These are phyloP conservation scores for Pardalotus punctatus DNA, from an alignment of 2,113 vertebrate genomes.

Conservation along the genomic window DNA sequence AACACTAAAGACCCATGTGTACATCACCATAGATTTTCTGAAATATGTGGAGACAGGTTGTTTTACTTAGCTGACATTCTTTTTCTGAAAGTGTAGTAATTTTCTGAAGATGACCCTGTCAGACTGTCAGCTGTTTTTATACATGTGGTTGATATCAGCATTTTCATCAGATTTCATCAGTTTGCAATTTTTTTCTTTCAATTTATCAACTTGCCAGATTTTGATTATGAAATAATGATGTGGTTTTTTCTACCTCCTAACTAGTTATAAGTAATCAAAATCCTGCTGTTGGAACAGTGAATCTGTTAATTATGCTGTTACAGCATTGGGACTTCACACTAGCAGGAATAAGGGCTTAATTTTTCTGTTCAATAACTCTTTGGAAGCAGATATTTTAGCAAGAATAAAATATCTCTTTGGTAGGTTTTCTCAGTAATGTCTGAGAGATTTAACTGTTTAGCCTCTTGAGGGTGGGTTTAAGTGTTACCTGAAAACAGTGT, in stretches of 20 bases:
- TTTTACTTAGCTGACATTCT: not conserved
- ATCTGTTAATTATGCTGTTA: not conserved
- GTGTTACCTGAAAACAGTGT: not conserved
- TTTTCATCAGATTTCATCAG: not conserved
- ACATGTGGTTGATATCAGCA: not conserved
- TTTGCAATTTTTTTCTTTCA: not conserved
- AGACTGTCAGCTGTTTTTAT: not conserved
- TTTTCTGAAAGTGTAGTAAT: not conserved
- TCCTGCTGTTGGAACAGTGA: not conserved
- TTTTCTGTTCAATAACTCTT: not conserved
- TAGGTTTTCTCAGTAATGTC: not conserved
- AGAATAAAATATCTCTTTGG: not conserved
- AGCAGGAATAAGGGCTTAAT: not conserved
- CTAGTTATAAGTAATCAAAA: not conserved
- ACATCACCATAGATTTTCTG: not conserved
- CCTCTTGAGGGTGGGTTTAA: not conserved
- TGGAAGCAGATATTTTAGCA: not conserved
- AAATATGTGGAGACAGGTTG: not conserved
- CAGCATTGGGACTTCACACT: not conserved
- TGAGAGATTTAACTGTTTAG: not conserved
- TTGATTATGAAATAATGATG: not conserved
- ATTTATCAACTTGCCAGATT: not conserved
- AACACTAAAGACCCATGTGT: not conserved
- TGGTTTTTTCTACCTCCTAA: not conserved
- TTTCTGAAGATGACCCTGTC: not conserved